Evolutionary conservation across 2,888 invertebrate species (phyloP).

Genomic region (Nipponacmea schrenckii): DNA sequence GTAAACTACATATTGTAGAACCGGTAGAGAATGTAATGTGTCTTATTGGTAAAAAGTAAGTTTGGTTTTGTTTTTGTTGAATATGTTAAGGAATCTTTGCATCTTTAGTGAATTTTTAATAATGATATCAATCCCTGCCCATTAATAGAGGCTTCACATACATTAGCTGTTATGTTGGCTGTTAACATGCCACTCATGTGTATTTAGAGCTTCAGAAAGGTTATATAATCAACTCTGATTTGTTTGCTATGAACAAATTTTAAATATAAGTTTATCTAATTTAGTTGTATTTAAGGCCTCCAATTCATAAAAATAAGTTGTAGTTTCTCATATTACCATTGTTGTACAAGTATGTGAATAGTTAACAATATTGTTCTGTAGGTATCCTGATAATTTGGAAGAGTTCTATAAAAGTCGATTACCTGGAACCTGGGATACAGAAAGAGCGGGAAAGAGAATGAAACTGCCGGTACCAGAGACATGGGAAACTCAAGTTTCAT

Average conservation of each 20-base stretch:
- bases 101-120: background rate
- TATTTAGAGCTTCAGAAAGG: too few species aligned
- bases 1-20: conserved; percentile 68
- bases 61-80: background rate
- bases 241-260: too few species aligned
- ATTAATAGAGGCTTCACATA: background rate
- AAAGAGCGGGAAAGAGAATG: conserved; percentile 68
- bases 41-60: conserved; percentile 69
- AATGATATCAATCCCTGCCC: background rate
- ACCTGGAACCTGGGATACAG: conserved; percentile 67
- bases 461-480: conserved; percentile 70
- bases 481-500: conserved; percentile 70
- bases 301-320: too few species aligned
- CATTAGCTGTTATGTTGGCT: too few species aligned
- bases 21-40: conserved; percentile 70
- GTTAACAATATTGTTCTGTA: conserved; percentile 27
- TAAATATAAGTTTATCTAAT: too few species aligned
- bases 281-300: too few species aligned
- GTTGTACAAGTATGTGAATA: too few species aligned
- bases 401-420: conserved; percentile 65
- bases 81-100: background rate
- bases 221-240: too few species aligned
- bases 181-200: too few species aligned
- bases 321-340: too few species aligned
- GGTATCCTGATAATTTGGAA: conserved; percentile 67